Evolutionary conservation across 2,797 vertebrate genomes (phyloP).

Genomic region (Chloroceryle inda): DNA sequence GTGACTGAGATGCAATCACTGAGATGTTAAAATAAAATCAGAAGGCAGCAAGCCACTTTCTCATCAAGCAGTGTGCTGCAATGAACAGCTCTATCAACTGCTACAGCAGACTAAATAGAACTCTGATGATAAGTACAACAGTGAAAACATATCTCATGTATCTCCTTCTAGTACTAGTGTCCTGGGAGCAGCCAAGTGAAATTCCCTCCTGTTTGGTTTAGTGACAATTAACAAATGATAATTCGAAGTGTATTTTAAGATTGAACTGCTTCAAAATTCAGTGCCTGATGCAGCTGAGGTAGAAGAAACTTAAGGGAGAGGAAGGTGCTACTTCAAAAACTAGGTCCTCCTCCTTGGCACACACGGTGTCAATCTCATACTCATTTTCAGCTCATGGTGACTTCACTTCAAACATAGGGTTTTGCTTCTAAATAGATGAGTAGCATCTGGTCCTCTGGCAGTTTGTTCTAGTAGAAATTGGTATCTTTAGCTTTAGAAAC

Average conservation of each 20-base stretch:
- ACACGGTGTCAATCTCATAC: background rate
- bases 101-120: background rate
- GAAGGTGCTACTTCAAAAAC: slow-evolving; percentile 8
- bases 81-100: background rate
- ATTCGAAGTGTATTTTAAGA: slow-evolving; percentile 7
- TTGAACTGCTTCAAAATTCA: background rate
- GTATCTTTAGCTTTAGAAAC: slow-evolving; percentile 12
- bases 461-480: background rate
- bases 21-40: background rate
- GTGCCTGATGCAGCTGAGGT: background rate
- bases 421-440: slow-evolving; percentile 17
- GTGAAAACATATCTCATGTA: background rate
- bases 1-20: background rate
- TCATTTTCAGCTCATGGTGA: background rate
- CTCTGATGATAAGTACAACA: background rate
- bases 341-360: background rate
- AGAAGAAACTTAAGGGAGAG: slow-evolving; percentile 6
- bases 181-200: background rate
- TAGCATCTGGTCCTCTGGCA: slow-evolving; percentile 16
- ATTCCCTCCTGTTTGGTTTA: background rate
- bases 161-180: background rate
- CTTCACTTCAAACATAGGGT: background rate
- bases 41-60: background rate
- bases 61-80: background rate
- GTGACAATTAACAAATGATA: background rate